Base-by-base conservation (phyloP, 2,797 vertebrate species). In the Alca torda region DNA sequence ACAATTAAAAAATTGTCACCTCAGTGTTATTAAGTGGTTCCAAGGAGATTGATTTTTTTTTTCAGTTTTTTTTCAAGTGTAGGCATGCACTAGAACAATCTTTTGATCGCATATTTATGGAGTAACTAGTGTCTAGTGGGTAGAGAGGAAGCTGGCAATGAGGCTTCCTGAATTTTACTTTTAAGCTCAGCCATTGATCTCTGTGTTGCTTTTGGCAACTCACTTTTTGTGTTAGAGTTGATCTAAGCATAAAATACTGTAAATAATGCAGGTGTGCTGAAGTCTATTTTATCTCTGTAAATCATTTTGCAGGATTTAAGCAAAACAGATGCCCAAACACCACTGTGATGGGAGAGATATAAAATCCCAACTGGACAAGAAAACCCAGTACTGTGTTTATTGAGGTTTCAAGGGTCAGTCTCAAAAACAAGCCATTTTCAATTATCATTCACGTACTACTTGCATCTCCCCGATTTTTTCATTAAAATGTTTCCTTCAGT, bases 401-500 rank as follows among this genome's bases (percentile, higher is more conserved):
- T 53, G 35, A 63, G 16, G 41, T 87, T 94, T 78, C 56, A 72
- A 93, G 24, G 78, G 46, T 89, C 81, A 87, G 37, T 35, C 54
- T 93, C 73, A 80, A 95, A 95, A 95, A 82, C 23, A 94, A 90
- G 69, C 13, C 84, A 78, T 74, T 96, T 92, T 70, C 87, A 75
- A 63, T 70, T 69, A 51, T 20, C 50, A 56, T 89, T 92, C 35
- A 7, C 31, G 39, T 50, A 24, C 7, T 68, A 68, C 3, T 13
- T 73, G 43, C 9, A 26, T 20, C 16, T 81, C 15, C 46, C 9
- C 50, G 18, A 35, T 56, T 68, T 73, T 84, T 84, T 59, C 43
- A 73, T 51, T 65, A 59, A 86, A 91, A 82, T 53, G 1, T 31
- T 63, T 94, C 72, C 31, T 69, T 95, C 75, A 64, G 46, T 56